Base-by-base conservation (phyloP, 2,113 vertebrate species). In the Phalacrocorax brasilianus region DNA sequence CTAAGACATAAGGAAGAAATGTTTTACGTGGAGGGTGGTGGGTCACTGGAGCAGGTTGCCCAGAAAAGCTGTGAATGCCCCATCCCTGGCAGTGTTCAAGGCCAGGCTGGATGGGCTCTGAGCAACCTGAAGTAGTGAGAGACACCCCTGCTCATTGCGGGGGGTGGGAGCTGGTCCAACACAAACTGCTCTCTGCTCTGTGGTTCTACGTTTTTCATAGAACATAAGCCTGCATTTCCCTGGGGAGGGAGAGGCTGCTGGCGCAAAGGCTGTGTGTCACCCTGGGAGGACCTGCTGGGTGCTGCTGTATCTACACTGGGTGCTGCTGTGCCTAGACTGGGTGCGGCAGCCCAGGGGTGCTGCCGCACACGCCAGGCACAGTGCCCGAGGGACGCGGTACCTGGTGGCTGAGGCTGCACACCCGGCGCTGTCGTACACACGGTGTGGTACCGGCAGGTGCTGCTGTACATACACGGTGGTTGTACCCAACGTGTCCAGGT, bases 341-440 rank as follows among this genome's bases (percentile, higher is more conserved):
- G 61, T 44, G 86, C 76, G 16, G 42, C 5, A 28, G 73, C 38
- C 63, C 53, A 4, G 20, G 50, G 40, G 32, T 63, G 58, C 40
- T 17, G 16, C 40, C 16, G 33, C 27, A 9, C 9, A 1, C 19
- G 44, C 58, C 12, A 6, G 38, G 55, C 0, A 1, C 3, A 1
- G 30, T 53, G 49, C 45, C 42, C 10, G 1, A 12, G 40, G 38
- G 47, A 9, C 35, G 52, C 22, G 8, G 52, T 33, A 16, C 32
- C 32, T 3, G 5, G 20, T 6, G 18, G 47, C 30, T 14, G 47
- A 21, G 28, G 58, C 3, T 26, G 33, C 14, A 33, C 56, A 10
- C 13, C 49, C 3, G 1, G 40, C 0, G 4, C 75, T 14, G 30
- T 24, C 4, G 5, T 18, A n/a, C n/a, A 6, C 14, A 4, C 1